Base-by-base conservation (phyloP, 2,888 invertebrate genomes). In the Dioctria linearis region DNA sequence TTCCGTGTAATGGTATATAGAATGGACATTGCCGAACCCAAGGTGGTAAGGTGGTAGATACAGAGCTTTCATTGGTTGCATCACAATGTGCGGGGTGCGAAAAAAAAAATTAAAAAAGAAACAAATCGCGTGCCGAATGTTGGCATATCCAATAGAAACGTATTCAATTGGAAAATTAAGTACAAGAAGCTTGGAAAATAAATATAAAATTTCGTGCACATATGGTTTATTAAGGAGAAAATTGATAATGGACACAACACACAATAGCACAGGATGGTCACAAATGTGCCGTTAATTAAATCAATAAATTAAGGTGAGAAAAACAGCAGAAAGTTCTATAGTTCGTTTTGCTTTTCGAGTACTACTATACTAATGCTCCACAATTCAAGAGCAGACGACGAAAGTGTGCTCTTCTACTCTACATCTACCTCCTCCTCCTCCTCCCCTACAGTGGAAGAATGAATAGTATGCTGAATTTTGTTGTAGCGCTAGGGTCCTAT, bases 141-240 rank as follows among this genome's bases (percentile, higher is more conserved):
- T 42, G 39, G 69, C 42, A 51, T 59, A 73, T 59, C 73, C 73
- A 59, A 73, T 57, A 59, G 54, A 57, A 59, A 13, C 73, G 54
- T 57, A 59, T 42, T 73, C 73, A 73, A 73, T 73, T 73, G 73
- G 73, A 59, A 73, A 73, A 73, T 73, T 73, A 73, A 73, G 59
- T 13, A 40, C 59, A 73, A 54, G 57, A 25, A 59, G 59, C 57
- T 57, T 40, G 25, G 13, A 37, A 25, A n/a, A 57, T 73, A 59
- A 57, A 57, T 73, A 25, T 25, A 25, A 25, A 73, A 59, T 57
- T 59, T 39, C 57, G 59, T 37, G 51, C 59, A 25, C 54, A 59
- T 59, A 59, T 59, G 73, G 57, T 59, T 73, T 73, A 59, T 73
- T 59, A 49, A 69, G 51, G 51, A 39, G 69, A 69, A 69, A 69